phyloP scores from a whole-genome alignment of 2,888 invertebrate species.

The Actias luna region DNA sequence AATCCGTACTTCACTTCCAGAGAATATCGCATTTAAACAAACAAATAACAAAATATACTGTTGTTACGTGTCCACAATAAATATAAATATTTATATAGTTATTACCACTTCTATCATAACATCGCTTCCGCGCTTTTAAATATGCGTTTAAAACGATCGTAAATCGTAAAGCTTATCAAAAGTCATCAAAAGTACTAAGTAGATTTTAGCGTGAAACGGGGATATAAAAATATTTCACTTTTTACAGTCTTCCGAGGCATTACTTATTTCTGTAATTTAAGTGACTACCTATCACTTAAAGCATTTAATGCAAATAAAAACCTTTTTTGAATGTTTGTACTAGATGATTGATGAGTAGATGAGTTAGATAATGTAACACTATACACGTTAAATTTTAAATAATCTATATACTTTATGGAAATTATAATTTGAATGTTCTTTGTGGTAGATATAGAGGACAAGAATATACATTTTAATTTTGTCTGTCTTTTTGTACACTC shows the following conservation, averaged over 20 bases:
- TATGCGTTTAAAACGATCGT: background rate
- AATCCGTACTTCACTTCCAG: too few species aligned
- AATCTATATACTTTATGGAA: too few species aligned
- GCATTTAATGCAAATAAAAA: background rate
- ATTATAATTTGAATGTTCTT: too few species aligned
- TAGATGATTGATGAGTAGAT: too few species aligned
- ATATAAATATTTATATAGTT: background rate
- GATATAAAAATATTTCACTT: background rate
- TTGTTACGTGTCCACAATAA: background rate
- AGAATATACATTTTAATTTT: too few species aligned
- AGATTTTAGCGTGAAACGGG: constrained; percentile 4
- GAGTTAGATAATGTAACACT: too few species aligned
- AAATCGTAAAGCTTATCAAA: background rate
- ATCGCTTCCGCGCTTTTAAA: background rate
- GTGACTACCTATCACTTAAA: background rate
- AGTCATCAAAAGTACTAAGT: background rate
- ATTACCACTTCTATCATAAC: background rate
- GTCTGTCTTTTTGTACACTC: too few species aligned
- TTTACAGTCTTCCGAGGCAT: background rate
- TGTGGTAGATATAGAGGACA: too few species aligned
- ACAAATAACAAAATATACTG: too few species aligned
- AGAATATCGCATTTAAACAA: too few species aligned
- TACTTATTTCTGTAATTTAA: background rate
- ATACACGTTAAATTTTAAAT: too few species aligned
- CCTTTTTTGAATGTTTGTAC: background rate